Percentiles rank a stretch among this genome's conserved stretches.
Conservation (phyloP, 2,888 invertebrate genomes). For the Therioaphis trifolii region DNA sequence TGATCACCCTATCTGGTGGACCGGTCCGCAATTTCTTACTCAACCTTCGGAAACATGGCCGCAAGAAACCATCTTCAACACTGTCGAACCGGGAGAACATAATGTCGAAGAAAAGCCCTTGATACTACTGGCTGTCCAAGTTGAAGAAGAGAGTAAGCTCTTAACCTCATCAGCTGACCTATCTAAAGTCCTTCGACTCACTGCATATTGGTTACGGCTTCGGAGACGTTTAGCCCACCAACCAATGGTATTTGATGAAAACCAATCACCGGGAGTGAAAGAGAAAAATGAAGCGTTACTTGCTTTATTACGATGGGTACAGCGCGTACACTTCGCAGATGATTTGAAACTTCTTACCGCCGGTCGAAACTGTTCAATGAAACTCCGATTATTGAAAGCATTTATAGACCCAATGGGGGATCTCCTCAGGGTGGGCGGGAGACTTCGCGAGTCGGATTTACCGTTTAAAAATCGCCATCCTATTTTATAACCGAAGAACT, state of each 20-base stretch:
- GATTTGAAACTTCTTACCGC: background rate
- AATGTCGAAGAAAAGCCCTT: background rate
- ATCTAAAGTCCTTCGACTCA: background rate
- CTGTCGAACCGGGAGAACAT: background rate
- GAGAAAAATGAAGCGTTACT: constrained; percentile 3
- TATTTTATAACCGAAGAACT: background rate
- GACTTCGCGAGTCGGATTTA: no score
- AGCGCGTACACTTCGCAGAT: background rate
- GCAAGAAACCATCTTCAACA: background rate
- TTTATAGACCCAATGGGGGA: background rate
- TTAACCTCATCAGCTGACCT: background rate
- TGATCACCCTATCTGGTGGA: background rate
- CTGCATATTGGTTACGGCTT: background rate
- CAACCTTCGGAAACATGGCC: background rate
- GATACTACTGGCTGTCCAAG: background rate
- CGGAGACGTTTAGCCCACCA: background rate
- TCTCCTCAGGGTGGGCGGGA: constrained; percentile 9
- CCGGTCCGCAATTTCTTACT: background rate
- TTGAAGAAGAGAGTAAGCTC: background rate
- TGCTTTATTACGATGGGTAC: background rate
- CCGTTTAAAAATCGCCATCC: no score
- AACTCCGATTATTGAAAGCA: background rate
- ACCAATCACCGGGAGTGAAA: background rate
- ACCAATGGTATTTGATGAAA: background rate
- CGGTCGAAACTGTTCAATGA: background rate